Evolutionary conservation across 2,113 vertebrate genomes (phyloP).

Genomic region (Aviceda subcristata): DNA sequence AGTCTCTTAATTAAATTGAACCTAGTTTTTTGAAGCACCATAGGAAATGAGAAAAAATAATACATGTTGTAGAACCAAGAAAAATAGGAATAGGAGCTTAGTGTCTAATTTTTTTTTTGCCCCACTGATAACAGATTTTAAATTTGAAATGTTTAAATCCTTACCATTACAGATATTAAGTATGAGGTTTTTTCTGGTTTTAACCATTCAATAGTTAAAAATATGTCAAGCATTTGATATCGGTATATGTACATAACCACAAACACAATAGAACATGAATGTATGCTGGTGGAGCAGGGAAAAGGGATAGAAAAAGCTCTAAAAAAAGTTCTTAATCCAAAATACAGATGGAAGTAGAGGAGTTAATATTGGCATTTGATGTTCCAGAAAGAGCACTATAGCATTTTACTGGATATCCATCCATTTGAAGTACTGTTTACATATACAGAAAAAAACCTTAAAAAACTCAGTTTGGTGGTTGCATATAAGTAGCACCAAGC

Average conservation of each 20-base stretch:
- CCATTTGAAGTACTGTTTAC: not conserved
- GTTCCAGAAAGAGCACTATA: not conserved
- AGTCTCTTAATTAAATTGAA: not conserved
- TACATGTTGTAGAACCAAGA: not conserved
- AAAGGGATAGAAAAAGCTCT: not conserved
- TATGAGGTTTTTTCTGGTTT: not conserved
- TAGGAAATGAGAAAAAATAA: fast-evolving
- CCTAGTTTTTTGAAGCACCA: not conserved
- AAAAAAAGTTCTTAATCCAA: not conserved
- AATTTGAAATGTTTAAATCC: not conserved
- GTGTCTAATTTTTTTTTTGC: not conserved
- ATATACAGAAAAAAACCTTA: not conserved
- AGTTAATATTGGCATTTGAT: not conserved
- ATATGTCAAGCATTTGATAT: not conserved
- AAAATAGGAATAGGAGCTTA: not conserved
- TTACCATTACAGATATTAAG: not conserved
- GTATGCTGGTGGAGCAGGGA: not conserved
- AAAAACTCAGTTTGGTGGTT: not conserved
- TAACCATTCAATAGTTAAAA: not conserved
- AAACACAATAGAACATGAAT: not conserved
- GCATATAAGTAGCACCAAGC: not conserved
- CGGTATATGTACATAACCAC: not conserved
- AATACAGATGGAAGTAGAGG: not conserved
- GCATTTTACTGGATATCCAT: not conserved
- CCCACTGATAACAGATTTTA: not conserved